Conservation (phyloP, 2,888 invertebrate genomes). For the Idaea straminata region DNA sequence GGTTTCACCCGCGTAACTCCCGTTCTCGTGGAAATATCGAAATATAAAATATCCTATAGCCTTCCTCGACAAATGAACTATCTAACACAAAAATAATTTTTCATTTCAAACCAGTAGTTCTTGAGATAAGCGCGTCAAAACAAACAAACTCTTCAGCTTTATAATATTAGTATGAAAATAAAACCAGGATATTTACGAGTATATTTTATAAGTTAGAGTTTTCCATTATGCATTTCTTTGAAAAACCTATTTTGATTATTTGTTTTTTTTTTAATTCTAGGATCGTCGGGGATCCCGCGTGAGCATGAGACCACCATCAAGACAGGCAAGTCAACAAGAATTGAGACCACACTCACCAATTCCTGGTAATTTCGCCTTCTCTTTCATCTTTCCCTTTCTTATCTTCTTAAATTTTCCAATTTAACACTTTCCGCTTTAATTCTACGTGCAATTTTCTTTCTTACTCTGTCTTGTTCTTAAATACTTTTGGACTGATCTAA, state of each 20-base stretch:
- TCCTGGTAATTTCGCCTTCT: slow-evolving; percentile 75
- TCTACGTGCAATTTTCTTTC: background rate
- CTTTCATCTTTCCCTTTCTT: background rate
- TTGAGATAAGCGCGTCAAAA: no score
- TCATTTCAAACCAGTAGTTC: no score
- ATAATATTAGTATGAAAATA: no score
- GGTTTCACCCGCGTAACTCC: no score
- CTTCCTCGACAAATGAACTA: no score
- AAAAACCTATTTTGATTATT: background rate
- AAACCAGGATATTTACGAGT: no score
- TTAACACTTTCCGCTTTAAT: background rate
- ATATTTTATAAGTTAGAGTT: background rate
- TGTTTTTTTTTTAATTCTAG: slow-evolving; percentile 36
- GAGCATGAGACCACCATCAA: slow-evolving; percentile 89
- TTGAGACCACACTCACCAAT: slow-evolving; percentile 89
- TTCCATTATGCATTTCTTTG: background rate
- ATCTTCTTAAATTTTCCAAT: background rate
- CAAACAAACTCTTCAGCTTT: no score
- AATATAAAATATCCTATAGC: no score
- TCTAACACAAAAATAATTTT: no score
- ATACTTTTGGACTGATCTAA: slow-evolving; percentile 3
- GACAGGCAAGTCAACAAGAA: slow-evolving; percentile 92
- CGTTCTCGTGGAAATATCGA: no score
- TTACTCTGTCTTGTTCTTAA: slow-evolving; percentile 9
- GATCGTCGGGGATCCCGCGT: slow-evolving; percentile 90